Conservation (phyloP, 2,797 vertebrate species). For the Aplochiton taeniatus region DNA sequence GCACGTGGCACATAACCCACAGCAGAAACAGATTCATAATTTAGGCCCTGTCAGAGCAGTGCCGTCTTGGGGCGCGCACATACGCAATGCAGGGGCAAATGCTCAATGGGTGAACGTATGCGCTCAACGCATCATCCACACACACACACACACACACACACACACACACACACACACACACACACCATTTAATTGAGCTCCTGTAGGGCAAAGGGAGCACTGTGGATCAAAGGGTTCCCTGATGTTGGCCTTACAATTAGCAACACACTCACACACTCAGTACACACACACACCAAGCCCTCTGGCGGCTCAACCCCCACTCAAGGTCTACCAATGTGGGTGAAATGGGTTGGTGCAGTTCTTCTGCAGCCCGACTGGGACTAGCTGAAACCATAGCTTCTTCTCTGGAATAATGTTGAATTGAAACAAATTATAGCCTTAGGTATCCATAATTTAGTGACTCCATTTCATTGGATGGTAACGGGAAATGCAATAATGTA, state of each 20-base stretch:
- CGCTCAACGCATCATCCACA: not conserved
- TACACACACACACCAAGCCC: constrained; percentile 4
- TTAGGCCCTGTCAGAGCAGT: constrained; percentile 41
- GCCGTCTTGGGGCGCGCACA: constrained; percentile 31
- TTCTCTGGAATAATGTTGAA: too few relatives aligned
- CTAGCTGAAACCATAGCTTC: too few relatives aligned
- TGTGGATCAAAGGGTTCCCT: constrained; percentile 46
- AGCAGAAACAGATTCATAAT: constrained; percentile 46
- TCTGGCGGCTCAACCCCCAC: not conserved
- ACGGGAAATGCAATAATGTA: too few relatives aligned
- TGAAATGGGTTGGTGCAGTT: not conserved
- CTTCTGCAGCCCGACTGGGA: too few relatives aligned
- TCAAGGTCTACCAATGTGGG: not conserved
- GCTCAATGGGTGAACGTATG: not conserved
- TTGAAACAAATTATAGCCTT: too few relatives aligned
- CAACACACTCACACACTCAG: constrained; percentile 21
- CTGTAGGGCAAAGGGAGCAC: constrained; percentile 38
- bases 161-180: constrained; percentile 11
- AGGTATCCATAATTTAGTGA: too few relatives aligned
- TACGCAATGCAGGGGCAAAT: not conserved
- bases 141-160: not conserved
- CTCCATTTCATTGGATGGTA: too few relatives aligned
- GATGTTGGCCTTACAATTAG: constrained; percentile 16
- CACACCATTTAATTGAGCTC: constrained; percentile 45
- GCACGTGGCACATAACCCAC: constrained; percentile 14